These are phyloP conservation scores for Platerodrilus igneus DNA, from an alignment of 2,888 invertebrate species.

Conservation along the genomic window DNA sequence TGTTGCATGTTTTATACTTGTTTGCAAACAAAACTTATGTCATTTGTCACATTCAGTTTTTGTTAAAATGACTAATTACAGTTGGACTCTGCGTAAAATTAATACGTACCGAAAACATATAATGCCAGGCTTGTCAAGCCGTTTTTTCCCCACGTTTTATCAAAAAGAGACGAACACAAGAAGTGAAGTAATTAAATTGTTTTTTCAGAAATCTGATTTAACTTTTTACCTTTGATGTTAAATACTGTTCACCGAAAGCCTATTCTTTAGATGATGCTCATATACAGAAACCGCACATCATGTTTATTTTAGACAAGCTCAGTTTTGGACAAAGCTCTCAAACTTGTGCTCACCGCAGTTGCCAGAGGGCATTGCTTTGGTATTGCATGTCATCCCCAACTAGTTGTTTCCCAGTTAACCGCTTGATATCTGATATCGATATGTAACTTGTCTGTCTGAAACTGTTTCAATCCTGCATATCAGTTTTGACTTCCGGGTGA, in stretches of 20 bases:
- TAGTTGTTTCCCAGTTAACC: constrained; percentile 13
- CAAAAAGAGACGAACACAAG: too few relatives aligned
- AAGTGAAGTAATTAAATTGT: too few relatives aligned
- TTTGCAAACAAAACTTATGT: constrained; percentile 30
- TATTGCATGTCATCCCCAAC: constrained; percentile 29
- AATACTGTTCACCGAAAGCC: too few relatives aligned
- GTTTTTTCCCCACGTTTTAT: too few relatives aligned
- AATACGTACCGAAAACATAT: too few relatives aligned
- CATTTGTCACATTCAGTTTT: constrained; percentile 29
- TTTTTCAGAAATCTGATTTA: too few relatives aligned
- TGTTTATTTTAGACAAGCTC: constrained; percentile 27
- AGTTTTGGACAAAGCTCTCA: constrained; percentile 31
- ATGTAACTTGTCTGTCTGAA: too few relatives aligned
- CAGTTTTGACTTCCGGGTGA: too few relatives aligned
- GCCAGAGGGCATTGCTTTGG: constrained; percentile 30
- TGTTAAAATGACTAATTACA: constrained; percentile 20
- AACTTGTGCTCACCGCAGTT: constrained; percentile 27
- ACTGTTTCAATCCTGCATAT: too few relatives aligned
- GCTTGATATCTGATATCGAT: constrained; percentile 16
- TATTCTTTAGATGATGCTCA: constrained; percentile 22
- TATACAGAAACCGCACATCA: constrained; percentile 28
- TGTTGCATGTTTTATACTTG: constrained; percentile 34
- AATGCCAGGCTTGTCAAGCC: too few relatives aligned
- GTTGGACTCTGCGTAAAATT: too few relatives aligned
- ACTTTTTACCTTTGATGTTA: too few relatives aligned